Conservation (phyloP, 2,113 vertebrate species). For the Pardalotus punctatus region DNA sequence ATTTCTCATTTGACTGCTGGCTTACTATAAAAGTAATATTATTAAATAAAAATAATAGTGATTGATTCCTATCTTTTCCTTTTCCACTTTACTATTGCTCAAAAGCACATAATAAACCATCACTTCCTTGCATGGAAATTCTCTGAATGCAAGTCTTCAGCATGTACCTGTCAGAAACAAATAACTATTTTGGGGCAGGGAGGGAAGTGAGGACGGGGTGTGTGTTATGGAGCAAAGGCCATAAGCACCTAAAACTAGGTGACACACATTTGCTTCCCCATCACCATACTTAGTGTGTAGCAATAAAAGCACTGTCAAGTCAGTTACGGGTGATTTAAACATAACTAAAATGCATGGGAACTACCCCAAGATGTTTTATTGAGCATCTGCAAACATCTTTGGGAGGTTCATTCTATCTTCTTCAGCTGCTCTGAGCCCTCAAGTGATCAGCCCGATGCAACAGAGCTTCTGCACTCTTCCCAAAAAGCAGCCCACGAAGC, state of each 20-base stretch:
- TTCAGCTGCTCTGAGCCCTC: not conserved
- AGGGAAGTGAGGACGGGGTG: not conserved
- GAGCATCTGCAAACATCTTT: not conserved
- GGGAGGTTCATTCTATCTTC: not conserved
- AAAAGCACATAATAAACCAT: not conserved
- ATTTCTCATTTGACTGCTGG: not conserved
- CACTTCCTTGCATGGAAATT: not conserved
- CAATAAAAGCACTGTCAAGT: not conserved
- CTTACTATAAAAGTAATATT: not conserved
- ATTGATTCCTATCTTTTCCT: not conserved
- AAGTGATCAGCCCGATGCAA: not conserved
- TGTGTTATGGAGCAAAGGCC: not conserved
- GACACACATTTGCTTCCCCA: not conserved
- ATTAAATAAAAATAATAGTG: not conserved
- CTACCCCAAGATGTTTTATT: not conserved
- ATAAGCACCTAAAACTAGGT: not conserved
- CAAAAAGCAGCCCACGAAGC: not conserved
- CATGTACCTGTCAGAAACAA: not conserved
- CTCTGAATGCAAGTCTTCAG: not conserved
- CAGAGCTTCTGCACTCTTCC: not conserved
- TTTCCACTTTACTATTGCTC: not conserved
- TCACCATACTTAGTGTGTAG: rapidly evolving
- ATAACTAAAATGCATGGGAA: not conserved
- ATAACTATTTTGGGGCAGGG: not conserved
- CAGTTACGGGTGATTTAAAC: not conserved